Base-by-base conservation (phyloP, 2,888 invertebrate species). In the Digitonthophagus gazella region DNA sequence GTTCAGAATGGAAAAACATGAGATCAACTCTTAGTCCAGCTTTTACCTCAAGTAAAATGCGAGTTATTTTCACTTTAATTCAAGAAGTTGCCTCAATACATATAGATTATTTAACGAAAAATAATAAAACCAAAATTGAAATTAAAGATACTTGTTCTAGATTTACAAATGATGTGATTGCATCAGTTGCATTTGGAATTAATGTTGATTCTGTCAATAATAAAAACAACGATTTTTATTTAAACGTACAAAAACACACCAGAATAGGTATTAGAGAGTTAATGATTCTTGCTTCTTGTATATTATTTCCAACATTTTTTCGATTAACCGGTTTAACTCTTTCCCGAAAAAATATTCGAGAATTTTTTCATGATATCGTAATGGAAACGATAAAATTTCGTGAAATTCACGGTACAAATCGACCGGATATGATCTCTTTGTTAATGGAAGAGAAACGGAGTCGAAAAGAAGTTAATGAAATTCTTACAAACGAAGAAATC, bases 201-300 rank as follows among this genome's bases (percentile, higher is more conserved):
- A 82, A 85, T 71, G 83, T 86, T 0, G 82, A 88, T 73, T 87
- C 88, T 0, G 81, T 84, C 6, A 76, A 77, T 1, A 81, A 87
- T 0, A 78, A 77, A 4, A 75, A 85, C 0, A 87, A 87, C 72
- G 75, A 83, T 16, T 88, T 88, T 74, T 87, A 84, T 70, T 67
- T 72, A 28, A 84, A 83, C 80, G 86, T 86, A 54, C 84, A 83
- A 65, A 77, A 75, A 8, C 76, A 82, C 14, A 83, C 85, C 0
- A 80, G 78, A 0, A 84, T 86, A 67, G 71, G 72, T 2, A 61
- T 68, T 11, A 56, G 57, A 54, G 15, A 64, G 54, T 58, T 6
- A 56, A 4, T 70, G 6, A 65, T 20, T 64, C 8, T 68, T 11
- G 8, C 67, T 8, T 6, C 57, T 2, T 71, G 56, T 63, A 15